These are phyloP conservation scores for Drosophila simulans DNA, from an alignment of 1,140 invertebrate species.

Conservation along the genomic window DNA sequence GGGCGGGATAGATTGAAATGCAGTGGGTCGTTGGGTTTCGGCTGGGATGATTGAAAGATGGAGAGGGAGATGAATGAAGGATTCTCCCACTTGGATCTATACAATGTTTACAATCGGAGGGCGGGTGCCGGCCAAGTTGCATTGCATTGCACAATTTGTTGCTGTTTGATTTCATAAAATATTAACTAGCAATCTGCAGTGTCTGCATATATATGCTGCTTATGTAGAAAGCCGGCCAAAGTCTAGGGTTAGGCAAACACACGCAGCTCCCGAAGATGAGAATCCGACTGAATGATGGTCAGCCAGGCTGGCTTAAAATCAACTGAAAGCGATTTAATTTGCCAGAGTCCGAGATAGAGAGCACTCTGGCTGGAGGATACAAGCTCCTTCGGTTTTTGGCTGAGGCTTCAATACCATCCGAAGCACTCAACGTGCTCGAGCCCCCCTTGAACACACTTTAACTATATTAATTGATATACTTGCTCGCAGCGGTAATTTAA, in stretches of 20 bases:
- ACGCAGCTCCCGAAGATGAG: conserved; percentile 46
- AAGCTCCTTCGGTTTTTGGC: conserved; percentile 33
- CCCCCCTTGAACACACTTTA: conserved; percentile 61
- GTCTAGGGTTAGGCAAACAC: conserved; percentile 61
- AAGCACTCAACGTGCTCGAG: conserved; percentile 1
- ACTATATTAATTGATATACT: conserved; percentile 83
- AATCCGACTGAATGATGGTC: conserved; percentile 2
- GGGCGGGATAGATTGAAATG: conserved; percentile 8
- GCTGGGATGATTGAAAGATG: not conserved
- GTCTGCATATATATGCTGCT: conserved; percentile 59
- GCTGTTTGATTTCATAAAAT: conserved; percentile 80
- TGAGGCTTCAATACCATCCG: conserved; percentile 9
- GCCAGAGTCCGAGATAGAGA: conserved; percentile 21
- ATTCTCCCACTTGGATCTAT: conserved; percentile 25
- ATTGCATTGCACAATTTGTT: conserved; percentile 77
- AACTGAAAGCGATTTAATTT: conserved; percentile 72
- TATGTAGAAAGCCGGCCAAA: conserved; percentile 24
- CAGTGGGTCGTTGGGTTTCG: not conserved
- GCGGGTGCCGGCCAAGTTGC: conserved; percentile 19
- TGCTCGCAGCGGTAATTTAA: conserved; percentile 79
- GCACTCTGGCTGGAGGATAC: conserved; percentile 32
- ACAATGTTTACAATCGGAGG: conserved; percentile 33
- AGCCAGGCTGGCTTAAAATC: conserved; percentile 32
- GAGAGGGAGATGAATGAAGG: conserved; percentile 13
- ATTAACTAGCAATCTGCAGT: conserved; percentile 79